These are phyloP conservation scores for Athene cunicularia DNA, from an alignment of 2,113 vertebrate species.

Conservation along the genomic window DNA sequence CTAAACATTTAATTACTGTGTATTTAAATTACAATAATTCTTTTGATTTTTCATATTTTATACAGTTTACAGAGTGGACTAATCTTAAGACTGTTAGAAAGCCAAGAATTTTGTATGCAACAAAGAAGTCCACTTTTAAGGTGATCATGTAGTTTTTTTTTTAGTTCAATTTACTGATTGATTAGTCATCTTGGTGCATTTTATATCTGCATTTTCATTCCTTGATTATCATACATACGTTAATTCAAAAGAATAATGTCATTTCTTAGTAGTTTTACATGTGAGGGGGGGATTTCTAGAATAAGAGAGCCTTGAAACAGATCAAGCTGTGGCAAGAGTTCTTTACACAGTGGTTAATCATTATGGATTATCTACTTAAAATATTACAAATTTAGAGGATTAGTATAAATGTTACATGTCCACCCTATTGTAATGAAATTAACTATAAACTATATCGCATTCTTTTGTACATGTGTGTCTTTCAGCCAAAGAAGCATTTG, in stretches of 20 bases:
- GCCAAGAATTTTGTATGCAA: constrained; percentile 58
- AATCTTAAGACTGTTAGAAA: constrained; percentile 64
- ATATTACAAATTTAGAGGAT: neutral
- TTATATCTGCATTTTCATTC: constrained; percentile 32
- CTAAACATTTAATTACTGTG: neutral
- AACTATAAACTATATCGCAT: neutral
- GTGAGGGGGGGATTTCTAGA: neutral
- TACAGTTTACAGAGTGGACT: constrained; percentile 59
- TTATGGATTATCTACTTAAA: neutral
- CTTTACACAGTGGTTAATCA: neutral
- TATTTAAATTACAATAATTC: constrained; percentile 27
- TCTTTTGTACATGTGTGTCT: constrained; percentile 47
- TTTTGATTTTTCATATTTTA: constrained; percentile 54
- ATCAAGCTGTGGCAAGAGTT: neutral
- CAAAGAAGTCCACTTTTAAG: constrained; percentile 63
- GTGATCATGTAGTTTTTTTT: constrained; percentile 44
- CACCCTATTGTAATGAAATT: neutral
- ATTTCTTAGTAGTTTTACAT: neutral
- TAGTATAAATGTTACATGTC: neutral
- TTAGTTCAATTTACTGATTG: constrained; percentile 31
- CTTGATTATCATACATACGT: neutral
- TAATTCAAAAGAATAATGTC: neutral
- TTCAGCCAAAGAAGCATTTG: constrained; percentile 91
- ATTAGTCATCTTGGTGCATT: constrained; percentile 18
- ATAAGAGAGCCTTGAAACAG: neutral